Evolutionary conservation across 2,113 vertebrate species (phyloP), one percentile per base, ranked within the genome.

Genomic region (Poeciliopsis prolifica): DNA sequence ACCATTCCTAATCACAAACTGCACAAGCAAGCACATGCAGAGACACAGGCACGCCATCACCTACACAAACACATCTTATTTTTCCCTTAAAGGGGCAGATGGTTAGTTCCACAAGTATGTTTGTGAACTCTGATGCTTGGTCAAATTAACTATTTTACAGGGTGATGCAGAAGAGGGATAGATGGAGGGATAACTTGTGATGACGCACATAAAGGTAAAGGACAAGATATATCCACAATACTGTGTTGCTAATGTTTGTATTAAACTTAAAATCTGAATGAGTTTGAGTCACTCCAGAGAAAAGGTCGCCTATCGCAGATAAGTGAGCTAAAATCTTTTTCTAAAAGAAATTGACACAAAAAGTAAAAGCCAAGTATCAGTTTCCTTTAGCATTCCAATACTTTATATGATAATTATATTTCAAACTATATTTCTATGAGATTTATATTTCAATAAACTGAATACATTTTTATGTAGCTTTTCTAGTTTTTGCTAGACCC

Each of bases 141-240:
- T 88, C 82, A 90, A 87, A 89, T 70, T 87, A 87, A 88, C 22
- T 10, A 17, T 89, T 89, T 87, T 82, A 87, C 77, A 33, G 65
- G 70, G 51, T 54, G 71, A 64, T 26, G 64, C 64, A 75, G 61
- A 64, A 33, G 31, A 77, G 13, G 31, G 40, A 68, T 63, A 61
- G 40, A 31, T 13, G 0, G 67, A 67, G 15, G 44, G 29, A 42
- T 17, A 65, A 0, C 28, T 22, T 76, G 40, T 30, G 13, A 58
- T 51, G 35, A 64, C 66, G 22, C 37, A 61, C 48, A 69, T 44
- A 82, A 68, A 67, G 67, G 58, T 71, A 70, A 30, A 70, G 48
- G 69, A 81, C 42, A 80, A 78, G 5, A 72, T 31, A 64, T 35
- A 69, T 54, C 14, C n/a, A 67, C 71, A 70, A 35, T 19, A 64